phyloP scores from a whole-genome alignment of 1,140 invertebrate genomes.

The Aradophagus sp. region DNA sequence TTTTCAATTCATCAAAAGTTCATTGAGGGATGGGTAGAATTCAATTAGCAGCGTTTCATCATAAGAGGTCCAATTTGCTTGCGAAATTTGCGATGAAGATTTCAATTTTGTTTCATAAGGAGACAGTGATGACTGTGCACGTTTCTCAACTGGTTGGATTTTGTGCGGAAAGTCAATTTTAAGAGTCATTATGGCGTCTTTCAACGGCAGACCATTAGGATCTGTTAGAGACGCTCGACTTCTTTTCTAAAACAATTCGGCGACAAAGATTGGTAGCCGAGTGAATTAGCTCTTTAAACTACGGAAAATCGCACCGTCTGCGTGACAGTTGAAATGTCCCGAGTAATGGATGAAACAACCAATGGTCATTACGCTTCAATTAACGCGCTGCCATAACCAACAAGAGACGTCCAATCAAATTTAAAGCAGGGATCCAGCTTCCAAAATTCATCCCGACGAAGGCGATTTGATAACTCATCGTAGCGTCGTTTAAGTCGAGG shows the following conservation, averaged over 20 bases:
- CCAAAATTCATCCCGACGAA: neutral
- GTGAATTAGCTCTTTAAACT: conserved; percentile 26
- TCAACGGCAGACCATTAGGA: conserved; percentile 31
- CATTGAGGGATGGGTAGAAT: no score
- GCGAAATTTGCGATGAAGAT: no score
- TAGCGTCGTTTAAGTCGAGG: neutral
- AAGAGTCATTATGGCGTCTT: conserved; percentile 37
- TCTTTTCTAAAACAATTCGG: conserved; percentile 12
- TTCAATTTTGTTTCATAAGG: conserved; percentile 16
- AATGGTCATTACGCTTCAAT: no score
- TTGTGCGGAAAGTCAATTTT: conserved; percentile 29
- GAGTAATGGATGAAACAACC: neutral
- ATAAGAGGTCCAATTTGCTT: conserved; percentile 12
- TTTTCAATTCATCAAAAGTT: no score
- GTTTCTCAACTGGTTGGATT: conserved; percentile 2
- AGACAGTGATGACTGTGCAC: conserved; percentile 4
- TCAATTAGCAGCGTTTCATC: neutral
- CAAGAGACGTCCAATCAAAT: no score
- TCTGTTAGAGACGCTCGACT: conserved; percentile 15
- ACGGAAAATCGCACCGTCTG: neutral
- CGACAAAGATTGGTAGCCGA: conserved; percentile 6
- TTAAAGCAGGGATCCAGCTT: no score
- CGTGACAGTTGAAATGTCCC: neutral
- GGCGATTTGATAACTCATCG: conserved; percentile 8
- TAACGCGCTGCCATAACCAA: neutral